Percentiles rank a stretch among this genome's conserved stretches.
Conservation (phyloP, 2,888 invertebrate genomes). For the Polyploca ridens region DNA sequence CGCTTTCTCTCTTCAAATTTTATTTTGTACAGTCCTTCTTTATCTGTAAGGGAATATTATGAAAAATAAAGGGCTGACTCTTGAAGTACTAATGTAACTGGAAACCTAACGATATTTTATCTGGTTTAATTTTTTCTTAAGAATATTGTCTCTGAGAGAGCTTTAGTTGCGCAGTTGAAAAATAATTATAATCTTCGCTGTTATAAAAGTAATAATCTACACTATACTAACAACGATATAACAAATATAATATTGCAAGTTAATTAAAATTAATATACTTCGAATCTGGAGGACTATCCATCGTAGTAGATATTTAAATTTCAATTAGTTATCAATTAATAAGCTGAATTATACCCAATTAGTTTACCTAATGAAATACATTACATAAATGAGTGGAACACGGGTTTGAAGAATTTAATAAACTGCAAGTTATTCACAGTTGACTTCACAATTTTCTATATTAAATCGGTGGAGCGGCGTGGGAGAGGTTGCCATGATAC, state of each 20-base stretch:
- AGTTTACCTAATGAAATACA: constrained; percentile 22
- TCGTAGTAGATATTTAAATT: neutral
- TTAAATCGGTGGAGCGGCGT: constrained; percentile 71
- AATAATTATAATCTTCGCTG: too few species aligned
- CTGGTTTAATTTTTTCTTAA: too few species aligned
- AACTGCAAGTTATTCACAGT: constrained; percentile 70
- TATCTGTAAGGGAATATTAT: constrained; percentile 4
- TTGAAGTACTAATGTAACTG: too few species aligned
- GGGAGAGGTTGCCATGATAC: constrained; percentile 82
- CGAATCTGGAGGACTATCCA: neutral
- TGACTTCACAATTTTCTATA: constrained; percentile 82
- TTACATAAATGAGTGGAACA: constrained; percentile 27
- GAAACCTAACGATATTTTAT: too few species aligned
- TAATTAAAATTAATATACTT: too few species aligned
- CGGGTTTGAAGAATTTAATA: constrained; percentile 74
- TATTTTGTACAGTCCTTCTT: constrained; percentile 30
- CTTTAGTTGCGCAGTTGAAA: too few species aligned
- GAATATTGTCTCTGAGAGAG: too few species aligned
- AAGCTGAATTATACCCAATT: constrained; percentile 15
- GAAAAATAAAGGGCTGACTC: neutral
- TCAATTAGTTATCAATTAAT: neutral
- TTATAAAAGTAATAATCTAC: too few species aligned
- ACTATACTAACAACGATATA: too few species aligned
- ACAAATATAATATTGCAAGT: too few species aligned
- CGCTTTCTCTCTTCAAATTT: constrained; percentile 40